Percentiles rank a stretch among this genome's conserved stretches.
Conservation (phyloP, 1,140 invertebrate genomes). For the Drosophila arawakana region DNA sequence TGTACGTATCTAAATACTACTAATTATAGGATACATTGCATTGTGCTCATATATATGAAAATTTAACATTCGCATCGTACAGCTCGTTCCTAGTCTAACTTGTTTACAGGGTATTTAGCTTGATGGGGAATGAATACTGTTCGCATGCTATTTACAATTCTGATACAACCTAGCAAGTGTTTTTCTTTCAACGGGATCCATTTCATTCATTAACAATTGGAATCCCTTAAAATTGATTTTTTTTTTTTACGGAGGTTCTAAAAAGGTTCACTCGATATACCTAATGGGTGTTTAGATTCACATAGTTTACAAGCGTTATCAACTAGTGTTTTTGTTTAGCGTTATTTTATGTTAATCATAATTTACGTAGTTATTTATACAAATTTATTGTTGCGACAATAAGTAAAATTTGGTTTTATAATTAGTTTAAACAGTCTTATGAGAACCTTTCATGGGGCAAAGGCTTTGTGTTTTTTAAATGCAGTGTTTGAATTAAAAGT, state of each 20-base stretch:
- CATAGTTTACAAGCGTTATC: constrained; percentile 66
- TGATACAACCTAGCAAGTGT: constrained; percentile 77
- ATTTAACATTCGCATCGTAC: constrained; percentile 69
- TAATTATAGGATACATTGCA: constrained; percentile 82
- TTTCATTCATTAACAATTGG: constrained; percentile 46
- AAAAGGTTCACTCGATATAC: constrained; percentile 76
- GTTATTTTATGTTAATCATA: constrained; percentile 9
- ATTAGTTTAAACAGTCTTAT: constrained; percentile 73
- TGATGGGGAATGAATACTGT: background rate
- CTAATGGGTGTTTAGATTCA: constrained; percentile 74
- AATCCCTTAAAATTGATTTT: constrained; percentile 37
- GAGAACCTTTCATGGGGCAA: constrained; percentile 54
- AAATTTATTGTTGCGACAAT: constrained; percentile 64
- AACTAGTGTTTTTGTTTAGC: constrained; percentile 26
- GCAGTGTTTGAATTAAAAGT: constrained; percentile 37
- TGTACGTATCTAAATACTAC: constrained; percentile 65
- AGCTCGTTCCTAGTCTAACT: constrained; percentile 27
- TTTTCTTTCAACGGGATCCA: constrained; percentile 27
- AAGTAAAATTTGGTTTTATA: constrained; percentile 63
- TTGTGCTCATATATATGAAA: constrained; percentile 80
- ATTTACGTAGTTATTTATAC: constrained; percentile 28
- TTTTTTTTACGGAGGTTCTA: constrained; percentile 20
- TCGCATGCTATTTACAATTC: constrained; percentile 66
- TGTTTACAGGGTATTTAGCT: constrained; percentile 18
- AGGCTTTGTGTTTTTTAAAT: constrained; percentile 64